These are phyloP conservation scores for Dicyrtoma fusca DNA, from an alignment of 2,888 invertebrate genomes.

Conservation along the genomic window DNA sequence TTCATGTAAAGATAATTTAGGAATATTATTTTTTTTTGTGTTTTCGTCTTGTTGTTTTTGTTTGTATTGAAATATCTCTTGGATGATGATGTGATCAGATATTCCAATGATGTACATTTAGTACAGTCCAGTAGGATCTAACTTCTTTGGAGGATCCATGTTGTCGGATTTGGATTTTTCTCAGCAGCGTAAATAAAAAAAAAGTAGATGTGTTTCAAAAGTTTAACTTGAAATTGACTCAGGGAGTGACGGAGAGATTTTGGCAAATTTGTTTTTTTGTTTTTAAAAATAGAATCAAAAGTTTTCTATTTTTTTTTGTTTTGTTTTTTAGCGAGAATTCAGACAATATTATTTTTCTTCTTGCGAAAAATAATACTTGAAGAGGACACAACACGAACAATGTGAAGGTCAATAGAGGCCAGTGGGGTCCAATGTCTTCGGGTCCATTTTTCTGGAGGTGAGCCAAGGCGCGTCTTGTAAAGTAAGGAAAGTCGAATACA, in stretches of 20 bases:
- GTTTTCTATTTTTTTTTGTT: not conserved
- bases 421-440: conserved; percentile 55
- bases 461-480: conserved; percentile 33
- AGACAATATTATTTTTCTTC: too few species aligned
- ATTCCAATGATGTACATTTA: conserved; percentile 28
- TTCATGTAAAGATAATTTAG: too few species aligned
- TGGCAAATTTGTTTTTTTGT: not conserved
- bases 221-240: too few species aligned
- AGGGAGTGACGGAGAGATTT: not conserved
- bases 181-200: too few species aligned
- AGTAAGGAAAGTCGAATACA: conserved; percentile 21
- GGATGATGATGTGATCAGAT: conserved; percentile 5
- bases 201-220: too few species aligned
- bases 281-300: not conserved
- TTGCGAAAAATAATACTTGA: not conserved
- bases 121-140: conserved; percentile 54
- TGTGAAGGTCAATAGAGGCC: conserved; percentile 48
- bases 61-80: not conserved
- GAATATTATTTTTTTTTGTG: not conserved
- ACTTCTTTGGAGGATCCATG: conserved; percentile 54
- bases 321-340: not conserved
- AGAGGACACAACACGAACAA: conserved; percentile 10
- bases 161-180: too few species aligned
- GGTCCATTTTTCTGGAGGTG: conserved; percentile 49
- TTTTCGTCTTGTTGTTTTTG: not conserved